Percentiles rank a stretch among this genome's conserved stretches.
These are phyloP conservation scores for Athalia circularis DNA, from an alignment of 2,888 invertebrate genomes.

Conservation along the genomic window DNA sequence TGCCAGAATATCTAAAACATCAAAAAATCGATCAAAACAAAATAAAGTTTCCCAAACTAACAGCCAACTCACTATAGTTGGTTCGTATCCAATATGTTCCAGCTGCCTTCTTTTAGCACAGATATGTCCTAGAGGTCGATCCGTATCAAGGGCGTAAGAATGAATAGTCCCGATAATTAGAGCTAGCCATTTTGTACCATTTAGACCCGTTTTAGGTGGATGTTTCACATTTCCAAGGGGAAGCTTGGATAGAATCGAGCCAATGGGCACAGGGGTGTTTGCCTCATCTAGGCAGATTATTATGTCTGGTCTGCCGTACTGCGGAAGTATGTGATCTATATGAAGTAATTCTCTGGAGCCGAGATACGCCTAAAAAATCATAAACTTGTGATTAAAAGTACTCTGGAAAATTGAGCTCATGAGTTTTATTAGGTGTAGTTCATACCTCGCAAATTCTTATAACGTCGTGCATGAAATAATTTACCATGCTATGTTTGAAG, in stretches of 20 bases:
- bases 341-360: conserved; percentile 75
- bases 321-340: conserved; percentile 81
- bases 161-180: conserved; percentile 8
- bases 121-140: conserved; percentile 10
- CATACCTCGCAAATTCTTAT: conserved; percentile 21
- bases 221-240: conserved; percentile 28
- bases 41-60: background rate
- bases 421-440: background rate
- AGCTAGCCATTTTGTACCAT: conserved; percentile 23
- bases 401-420: background rate
- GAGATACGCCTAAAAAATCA: conserved; percentile 68
- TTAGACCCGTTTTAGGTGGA: background rate
- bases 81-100: conserved; percentile 75
- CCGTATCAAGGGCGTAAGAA: background rate
- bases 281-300: conserved; percentile 78
- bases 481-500: background rate
- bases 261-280: conserved; percentile 72
- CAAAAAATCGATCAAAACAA: background rate
- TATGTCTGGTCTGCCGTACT: conserved; percentile 81
- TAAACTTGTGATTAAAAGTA: background rate
- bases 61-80: conserved; percentile 76
- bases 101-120: conserved; percentile 24
- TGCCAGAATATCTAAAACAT: conserved; percentile 23
- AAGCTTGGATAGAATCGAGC: conserved; percentile 16
- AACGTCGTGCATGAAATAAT: conserved; percentile 21